Conservation (phyloP, 2,797 vertebrate genomes). For the Tragelaphus oryx region DNA sequence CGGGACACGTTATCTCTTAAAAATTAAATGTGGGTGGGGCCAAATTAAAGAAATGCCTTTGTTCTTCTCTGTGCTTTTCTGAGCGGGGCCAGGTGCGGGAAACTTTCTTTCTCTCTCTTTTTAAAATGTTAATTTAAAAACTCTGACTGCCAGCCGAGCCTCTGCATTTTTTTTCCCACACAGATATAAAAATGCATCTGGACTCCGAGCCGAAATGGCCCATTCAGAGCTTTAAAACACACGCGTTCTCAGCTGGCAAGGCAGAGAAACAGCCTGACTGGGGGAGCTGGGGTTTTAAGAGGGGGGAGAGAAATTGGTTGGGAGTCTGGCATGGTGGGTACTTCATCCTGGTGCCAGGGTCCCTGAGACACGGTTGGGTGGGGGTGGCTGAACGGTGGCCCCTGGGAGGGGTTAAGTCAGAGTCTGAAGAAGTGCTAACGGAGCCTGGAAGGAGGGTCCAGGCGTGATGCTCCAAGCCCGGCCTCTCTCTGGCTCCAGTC, state of each 20-base stretch:
- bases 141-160: conserved; percentile 69
- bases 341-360: neutral
- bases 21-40: neutral
- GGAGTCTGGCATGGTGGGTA: neutral
- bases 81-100: conserved; percentile 54
- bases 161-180: conserved; percentile 49
- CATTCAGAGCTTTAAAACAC: conserved; percentile 74
- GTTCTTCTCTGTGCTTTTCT: neutral
- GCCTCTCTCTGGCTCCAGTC: neutral
- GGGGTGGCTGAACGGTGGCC: neutral
- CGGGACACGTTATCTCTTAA: neutral
- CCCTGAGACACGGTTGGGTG: neutral
- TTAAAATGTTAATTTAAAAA: conserved; percentile 69
- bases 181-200: conserved; percentile 81
- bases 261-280: conserved; percentile 35
- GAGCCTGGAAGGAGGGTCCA: neutral
- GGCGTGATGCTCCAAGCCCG: accelerated
- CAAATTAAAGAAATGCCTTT: neutral
- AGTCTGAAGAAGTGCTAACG: accelerated
- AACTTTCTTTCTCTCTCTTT: conserved; percentile 12
- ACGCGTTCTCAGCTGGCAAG: conserved; percentile 77
- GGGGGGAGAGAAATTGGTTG: neutral
- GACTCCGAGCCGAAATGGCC: conserved; percentile 74
- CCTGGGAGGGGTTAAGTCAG: neutral
- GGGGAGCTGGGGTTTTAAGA: conserved; percentile 28